Conservation (phyloP, 2,797 vertebrate species). For the Arctocebus calabarensis region DNA sequence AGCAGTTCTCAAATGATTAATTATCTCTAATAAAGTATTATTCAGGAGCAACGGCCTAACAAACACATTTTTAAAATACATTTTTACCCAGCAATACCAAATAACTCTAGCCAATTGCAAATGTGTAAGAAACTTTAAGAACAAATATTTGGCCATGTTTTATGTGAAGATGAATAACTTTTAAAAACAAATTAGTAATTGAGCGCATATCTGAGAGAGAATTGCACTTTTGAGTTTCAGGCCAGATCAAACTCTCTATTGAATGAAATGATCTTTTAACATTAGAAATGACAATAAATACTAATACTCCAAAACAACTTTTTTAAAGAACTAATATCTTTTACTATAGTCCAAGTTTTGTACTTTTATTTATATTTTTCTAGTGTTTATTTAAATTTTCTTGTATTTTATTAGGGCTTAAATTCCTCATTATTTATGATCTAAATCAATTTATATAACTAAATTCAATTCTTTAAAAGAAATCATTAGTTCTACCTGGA, state of each 20-base stretch:
- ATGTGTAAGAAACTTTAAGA: constrained; percentile 63
- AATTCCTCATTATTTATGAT: constrained; percentile 16
- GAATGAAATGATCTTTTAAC: constrained; percentile 18
- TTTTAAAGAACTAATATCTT: not conserved
- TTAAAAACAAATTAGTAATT: constrained; percentile 46
- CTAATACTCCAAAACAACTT: not conserved
- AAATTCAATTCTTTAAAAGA: not conserved
- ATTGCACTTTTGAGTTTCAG: not conserved
- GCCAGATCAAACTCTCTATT: not conserved
- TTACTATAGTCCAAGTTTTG: not conserved
- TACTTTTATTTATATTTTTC: not conserved
- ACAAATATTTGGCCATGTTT: constrained; percentile 56
- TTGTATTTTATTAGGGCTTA: constrained; percentile 11
- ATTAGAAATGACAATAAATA: not conserved
- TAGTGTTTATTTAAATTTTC: not conserved
- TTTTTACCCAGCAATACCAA: constrained; percentile 66
- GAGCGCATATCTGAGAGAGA: not conserved
- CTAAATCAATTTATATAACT: constrained; percentile 28
- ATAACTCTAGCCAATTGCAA: constrained; percentile 44
- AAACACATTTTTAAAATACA: constrained; percentile 62
- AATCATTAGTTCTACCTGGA: not conserved
- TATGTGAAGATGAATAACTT: constrained; percentile 59
- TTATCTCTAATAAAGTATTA: constrained; percentile 81
- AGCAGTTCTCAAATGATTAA: constrained; percentile 84
- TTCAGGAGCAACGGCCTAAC: constrained; percentile 80